Base-by-base conservation (phyloP, 1,140 invertebrate genomes). In the Euura saliciscinereae region DNA sequence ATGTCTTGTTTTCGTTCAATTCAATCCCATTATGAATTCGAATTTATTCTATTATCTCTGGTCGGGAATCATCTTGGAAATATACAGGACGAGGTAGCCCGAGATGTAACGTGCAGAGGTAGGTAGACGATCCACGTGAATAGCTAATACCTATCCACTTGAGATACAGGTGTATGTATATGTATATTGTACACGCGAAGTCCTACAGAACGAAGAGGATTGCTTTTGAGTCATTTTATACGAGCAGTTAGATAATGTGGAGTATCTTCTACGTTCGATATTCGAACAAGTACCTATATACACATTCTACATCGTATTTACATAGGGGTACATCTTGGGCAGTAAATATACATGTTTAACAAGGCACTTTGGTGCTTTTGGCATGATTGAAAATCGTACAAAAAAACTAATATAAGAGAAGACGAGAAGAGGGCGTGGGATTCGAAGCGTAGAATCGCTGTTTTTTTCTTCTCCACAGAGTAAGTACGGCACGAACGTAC, bases 201-300 rank as follows among this genome's bases (percentile, higher is more conserved):
- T 28, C 28, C 28, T 28, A 28, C 28, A 28, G 28, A 28, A 28
- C 28, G 28, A 28, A 28, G 28, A 28, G 28, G 28, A 28, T 28
- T 59, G 13, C 51, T n/a, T 59, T 6, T n/a, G 51, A 59, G 51
- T 59, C 51, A 59, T n/a, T 59, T n/a, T 8, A 59, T 59, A 59
- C 5, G 51, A 8, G 8, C 8, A 59, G 51, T 59, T 28, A 28
- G 28, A 59, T 59, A 11, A 59, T 59, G 51, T 59, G 13, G 51
- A 59, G 51, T 59, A 59, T 59, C 51, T 59, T 59, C 51, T 28
- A 59, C 13, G 13, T 59, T 59, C 51, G 51, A 59, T 59, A 59
- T 59, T 59, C 51, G 13, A 59, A 59, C 5, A n/a, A 8, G 51
- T n/a, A 59, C 13, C 10, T 59, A 59, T 59, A 11, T 59, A 59